Evolutionary conservation across 2,888 invertebrate genomes (phyloP).

Genomic region (Brachylomia viminalis): DNA sequence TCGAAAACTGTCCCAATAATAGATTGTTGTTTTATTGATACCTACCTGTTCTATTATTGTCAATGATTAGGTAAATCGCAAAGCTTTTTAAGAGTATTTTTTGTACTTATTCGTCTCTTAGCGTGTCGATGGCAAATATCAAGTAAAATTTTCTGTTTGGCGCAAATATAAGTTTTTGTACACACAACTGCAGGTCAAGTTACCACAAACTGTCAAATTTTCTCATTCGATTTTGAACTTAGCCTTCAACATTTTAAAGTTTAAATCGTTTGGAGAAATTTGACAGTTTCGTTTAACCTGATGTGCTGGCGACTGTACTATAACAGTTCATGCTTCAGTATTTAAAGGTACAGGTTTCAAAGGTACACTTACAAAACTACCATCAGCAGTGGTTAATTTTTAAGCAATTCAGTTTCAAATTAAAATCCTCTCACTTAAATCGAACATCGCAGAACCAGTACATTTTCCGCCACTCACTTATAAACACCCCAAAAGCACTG

Average conservation of each 20-base stretch:
- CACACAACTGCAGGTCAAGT: too few species aligned
- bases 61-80: neutral
- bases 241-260: too few species aligned
- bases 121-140: too few species aligned
- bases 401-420: neutral
- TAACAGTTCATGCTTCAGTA: neutral
- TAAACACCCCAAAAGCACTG: conserved; percentile 13
- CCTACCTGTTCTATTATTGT: neutral
- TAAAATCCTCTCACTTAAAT: neutral
- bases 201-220: too few species aligned
- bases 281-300: too few species aligned
- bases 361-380: neutral
- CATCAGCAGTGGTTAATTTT: neutral
- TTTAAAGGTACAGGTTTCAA: neutral
- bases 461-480: neutral
- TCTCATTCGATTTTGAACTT: too few species aligned
- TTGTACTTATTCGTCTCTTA: too few species aligned
- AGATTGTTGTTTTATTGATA: neutral
- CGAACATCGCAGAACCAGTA: neutral
- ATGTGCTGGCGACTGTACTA: too few species aligned
- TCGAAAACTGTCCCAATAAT: neutral
- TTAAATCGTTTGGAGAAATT: too few species aligned
- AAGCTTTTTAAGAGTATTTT: too few species aligned
- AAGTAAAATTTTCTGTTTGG: too few species aligned
- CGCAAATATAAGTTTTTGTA: neutral